Evolutionary conservation across 2,888 invertebrate genomes (phyloP).

Genomic region (Nycteola revayana): DNA sequence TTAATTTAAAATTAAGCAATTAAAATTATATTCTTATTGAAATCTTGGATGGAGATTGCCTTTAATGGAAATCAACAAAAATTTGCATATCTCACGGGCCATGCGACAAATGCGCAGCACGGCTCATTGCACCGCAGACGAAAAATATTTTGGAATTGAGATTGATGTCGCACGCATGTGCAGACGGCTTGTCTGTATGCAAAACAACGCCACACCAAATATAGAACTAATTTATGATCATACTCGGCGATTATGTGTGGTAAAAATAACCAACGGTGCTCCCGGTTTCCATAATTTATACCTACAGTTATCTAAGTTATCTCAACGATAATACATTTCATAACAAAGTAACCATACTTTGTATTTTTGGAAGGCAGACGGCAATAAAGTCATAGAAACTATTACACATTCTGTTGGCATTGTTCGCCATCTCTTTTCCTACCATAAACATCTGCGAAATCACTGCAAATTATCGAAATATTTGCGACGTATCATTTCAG

Average conservation of each 20-base stretch:
- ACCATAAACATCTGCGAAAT: no score
- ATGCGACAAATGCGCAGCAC: constrained; percentile 25
- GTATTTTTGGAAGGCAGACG: no score
- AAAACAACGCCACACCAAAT: constrained; percentile 77
- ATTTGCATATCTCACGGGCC: constrained; percentile 21
- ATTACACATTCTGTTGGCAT: no score
- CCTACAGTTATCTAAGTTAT: constrained; percentile 30
- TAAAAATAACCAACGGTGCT: constrained; percentile 71
- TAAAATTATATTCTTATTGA: no score
- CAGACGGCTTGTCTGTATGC: constrained; percentile 77
- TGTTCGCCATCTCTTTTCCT: no score
- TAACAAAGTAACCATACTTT: no score
- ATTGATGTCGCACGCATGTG: constrained; percentile 81
- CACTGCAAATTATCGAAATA: no score
- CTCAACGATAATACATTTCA: no score
- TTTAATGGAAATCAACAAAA: constrained; percentile 12
- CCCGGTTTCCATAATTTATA: constrained; percentile 65
- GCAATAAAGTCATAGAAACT: no score
- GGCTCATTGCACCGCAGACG: constrained; percentile 54
- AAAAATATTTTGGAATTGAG: constrained; percentile 81
- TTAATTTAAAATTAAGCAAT: no score
- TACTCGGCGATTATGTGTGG: constrained; percentile 75
- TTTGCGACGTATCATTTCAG: constrained; percentile 20
- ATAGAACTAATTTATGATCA: constrained; percentile 81
- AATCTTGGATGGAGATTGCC: neutral